phyloP scores from a whole-genome alignment of 1,140 invertebrate genomes.

The Camponotus pennsylvanicus region DNA sequence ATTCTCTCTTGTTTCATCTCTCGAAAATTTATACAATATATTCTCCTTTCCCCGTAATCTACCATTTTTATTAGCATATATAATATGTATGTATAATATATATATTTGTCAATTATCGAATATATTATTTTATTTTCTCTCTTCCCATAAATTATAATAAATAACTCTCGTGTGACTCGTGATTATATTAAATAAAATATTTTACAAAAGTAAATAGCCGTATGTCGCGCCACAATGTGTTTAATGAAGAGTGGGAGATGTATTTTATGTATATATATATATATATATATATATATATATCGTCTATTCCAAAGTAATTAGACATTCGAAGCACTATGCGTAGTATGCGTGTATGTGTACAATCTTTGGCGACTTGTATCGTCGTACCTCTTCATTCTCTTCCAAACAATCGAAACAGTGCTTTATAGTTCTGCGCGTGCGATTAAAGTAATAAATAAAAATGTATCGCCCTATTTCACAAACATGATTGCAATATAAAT shows the following conservation, averaged over 20 bases:
- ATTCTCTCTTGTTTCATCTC: not conserved
- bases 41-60: slow-evolving; percentile 63
- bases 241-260: slow-evolving; percentile 70
- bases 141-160: slow-evolving; percentile 85
- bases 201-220: slow-evolving; percentile 83
- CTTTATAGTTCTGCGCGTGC: not conserved
- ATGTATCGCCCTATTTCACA: slow-evolving; percentile 3
- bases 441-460: slow-evolving; percentile 34
- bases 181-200: slow-evolving; percentile 82
- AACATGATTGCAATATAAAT: slow-evolving; percentile 30
- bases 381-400: slow-evolving; percentile 56
- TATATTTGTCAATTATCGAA: slow-evolving; percentile 79
- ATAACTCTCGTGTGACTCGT: slow-evolving; percentile 79
- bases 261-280: slow-evolving; percentile 15
- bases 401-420: slow-evolving; percentile 17
- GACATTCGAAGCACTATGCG: slow-evolving; percentile 68
- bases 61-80: slow-evolving; percentile 79
- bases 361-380: slow-evolving; percentile 68
- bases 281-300: slow-evolving; percentile 1
- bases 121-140: slow-evolving; percentile 81
- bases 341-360: slow-evolving; percentile 28
- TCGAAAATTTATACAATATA: not conserved
- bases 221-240: slow-evolving; percentile 72
- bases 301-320: slow-evolving; percentile 76
- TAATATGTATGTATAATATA: slow-evolving; percentile 71